These are phyloP conservation scores for Macrostomum cliftonense DNA, from an alignment of 2,888 invertebrate species.

Conservation along the genomic window DNA sequence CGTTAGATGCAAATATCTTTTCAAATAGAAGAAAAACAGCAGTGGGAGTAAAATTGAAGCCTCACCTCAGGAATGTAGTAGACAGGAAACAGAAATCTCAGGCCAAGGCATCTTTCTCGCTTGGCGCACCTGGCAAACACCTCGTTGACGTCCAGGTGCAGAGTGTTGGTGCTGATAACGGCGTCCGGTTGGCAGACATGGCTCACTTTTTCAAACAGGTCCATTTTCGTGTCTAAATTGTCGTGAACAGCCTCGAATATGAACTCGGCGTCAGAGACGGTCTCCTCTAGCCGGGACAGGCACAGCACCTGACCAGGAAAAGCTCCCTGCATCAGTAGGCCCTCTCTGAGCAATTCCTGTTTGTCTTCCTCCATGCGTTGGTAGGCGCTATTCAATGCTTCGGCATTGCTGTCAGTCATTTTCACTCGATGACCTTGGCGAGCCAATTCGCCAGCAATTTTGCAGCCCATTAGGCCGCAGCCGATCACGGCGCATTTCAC, in stretches of 20 bases:
- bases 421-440: constrained; percentile 39
- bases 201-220: constrained; percentile 34
- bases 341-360: constrained; percentile 30
- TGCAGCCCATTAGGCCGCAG: constrained; percentile 37
- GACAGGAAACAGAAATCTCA: constrained; percentile 40
- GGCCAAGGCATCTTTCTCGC: constrained; percentile 32
- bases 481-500: constrained; percentile 38
- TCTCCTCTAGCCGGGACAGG: constrained; percentile 36
- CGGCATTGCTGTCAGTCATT: constrained; percentile 30
- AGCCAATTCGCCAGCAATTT: constrained; percentile 39
- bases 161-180: constrained; percentile 32
- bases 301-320: constrained; percentile 38
- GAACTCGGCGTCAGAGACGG: constrained; percentile 37
- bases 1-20: no score
- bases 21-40: no score
- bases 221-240: constrained; percentile 35
- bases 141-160: constrained; percentile 27
- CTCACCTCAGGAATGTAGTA: constrained; percentile 36
- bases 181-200: constrained; percentile 26
- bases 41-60: no score
- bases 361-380: constrained; percentile 35
- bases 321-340: constrained; percentile 29
- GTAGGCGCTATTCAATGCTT: constrained; percentile 29
- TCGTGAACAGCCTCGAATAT: constrained; percentile 38
- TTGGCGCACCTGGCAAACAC: constrained; percentile 6